These are phyloP conservation scores for Myrmecobius fasciatus DNA, from an alignment of 2,113 vertebrate species.

Conservation along the genomic window DNA sequence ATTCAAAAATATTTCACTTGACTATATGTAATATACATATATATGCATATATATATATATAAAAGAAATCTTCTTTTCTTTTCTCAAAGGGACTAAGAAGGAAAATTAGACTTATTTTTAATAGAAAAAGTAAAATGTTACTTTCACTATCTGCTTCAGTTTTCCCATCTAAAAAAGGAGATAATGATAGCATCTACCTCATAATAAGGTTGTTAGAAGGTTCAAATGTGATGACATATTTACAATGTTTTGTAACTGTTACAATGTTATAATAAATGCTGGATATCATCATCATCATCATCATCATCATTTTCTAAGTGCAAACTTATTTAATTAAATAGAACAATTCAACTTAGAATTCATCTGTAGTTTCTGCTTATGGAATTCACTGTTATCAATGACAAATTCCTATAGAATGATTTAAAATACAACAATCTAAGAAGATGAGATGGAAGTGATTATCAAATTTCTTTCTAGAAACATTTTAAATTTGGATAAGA, in stretches of 20 bases:
- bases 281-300: not conserved
- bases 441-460: not conserved
- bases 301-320: not conserved
- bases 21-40: not conserved
- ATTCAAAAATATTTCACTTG: not conserved
- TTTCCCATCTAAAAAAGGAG: not conserved
- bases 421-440: not conserved
- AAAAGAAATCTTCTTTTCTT: not conserved
- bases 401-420: not conserved
- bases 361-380: not conserved
- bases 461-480: not conserved
- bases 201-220: not conserved
- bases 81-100: not conserved
- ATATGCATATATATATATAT: not conserved
- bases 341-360: not conserved
- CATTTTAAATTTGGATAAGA: not conserved
- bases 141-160: not conserved
- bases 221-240: not conserved
- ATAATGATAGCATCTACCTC: not conserved
- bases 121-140: not conserved
- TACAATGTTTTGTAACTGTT: not conserved
- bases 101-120: not conserved
- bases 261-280: not conserved
- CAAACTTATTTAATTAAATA: not conserved
- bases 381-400: not conserved